Percentiles rank a stretch among this genome's conserved stretches.
Conservation (phyloP, 53 echinoderm and acorn worm species). For the Paracentrotus lividus region DNA sequence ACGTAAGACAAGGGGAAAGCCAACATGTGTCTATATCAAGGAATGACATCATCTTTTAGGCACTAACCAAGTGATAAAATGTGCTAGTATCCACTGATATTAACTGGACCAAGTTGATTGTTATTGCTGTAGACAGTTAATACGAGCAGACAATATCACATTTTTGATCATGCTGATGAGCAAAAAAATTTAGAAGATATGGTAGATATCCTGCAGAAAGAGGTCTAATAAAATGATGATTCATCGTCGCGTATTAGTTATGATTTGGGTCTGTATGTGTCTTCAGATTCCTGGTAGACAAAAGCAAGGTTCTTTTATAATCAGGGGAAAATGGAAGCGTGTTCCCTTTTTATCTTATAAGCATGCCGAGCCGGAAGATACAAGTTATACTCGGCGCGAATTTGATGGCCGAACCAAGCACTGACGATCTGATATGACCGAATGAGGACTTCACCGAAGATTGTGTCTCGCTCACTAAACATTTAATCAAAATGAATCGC, state of each 20-base stretch:
- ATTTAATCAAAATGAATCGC: conserved; percentile 61
- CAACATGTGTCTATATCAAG: conserved; percentile 52
- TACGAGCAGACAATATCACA: conserved; percentile 4
- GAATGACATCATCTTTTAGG: conserved; percentile 41
- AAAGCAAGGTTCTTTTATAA: conserved; percentile 6
- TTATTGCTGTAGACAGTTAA: conserved; percentile 51
- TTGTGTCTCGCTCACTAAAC: conserved; percentile 12
- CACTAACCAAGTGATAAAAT: conserved; percentile 48
- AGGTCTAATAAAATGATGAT: conserved; percentile 63
- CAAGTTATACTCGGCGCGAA: background rate
- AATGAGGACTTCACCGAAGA: background rate
- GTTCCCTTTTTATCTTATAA: background rate
- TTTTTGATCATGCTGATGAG: conserved; percentile 24
- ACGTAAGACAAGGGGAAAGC: background rate
- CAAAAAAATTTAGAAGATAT: conserved; percentile 49
- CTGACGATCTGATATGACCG: background rate
- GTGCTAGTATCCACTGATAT: background rate
- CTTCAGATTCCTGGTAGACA: conserved; percentile 7
- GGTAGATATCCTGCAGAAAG: conserved; percentile 42
- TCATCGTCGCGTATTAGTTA: conserved; percentile 64
- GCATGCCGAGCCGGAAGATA: conserved; percentile 44
- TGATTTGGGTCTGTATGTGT: conserved; percentile 49
- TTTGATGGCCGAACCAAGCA: background rate
- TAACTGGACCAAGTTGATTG: conserved; percentile 49
- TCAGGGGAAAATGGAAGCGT: conserved; percentile 33